phyloP scores from a whole-genome alignment of 1,140 invertebrate genomes.

The Microplitis mediator region DNA sequence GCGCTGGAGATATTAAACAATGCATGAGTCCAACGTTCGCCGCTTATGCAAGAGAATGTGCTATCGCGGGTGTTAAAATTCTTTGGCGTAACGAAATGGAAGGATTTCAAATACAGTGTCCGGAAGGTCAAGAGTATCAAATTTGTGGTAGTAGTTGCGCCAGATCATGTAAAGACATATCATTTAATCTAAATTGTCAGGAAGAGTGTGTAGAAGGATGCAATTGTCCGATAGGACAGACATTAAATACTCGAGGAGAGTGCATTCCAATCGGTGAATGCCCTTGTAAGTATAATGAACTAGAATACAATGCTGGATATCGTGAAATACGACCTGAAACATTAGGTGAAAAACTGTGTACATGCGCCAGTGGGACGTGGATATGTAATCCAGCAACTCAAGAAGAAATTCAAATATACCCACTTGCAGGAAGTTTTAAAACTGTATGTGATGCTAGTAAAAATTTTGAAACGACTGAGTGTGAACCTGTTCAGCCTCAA shows the following conservation, averaged over 20 bases:
- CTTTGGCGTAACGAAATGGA: slow-evolving; percentile 80
- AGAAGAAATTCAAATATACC: slow-evolving; percentile 69
- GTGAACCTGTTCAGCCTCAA: slow-evolving; percentile 73
- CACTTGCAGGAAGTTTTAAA: slow-evolving; percentile 66
- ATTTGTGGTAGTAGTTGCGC: slow-evolving; percentile 68
- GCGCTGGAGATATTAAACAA: slow-evolving; percentile 67
- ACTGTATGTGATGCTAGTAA: slow-evolving; percentile 66
- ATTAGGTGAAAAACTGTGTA: slow-evolving; percentile 73
- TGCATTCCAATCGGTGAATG: slow-evolving; percentile 80
- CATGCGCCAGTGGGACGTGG: slow-evolving; percentile 75
- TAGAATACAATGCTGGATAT: slow-evolving; percentile 76
- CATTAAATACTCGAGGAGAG: slow-evolving; percentile 72
- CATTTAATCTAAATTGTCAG: slow-evolving; percentile 58
- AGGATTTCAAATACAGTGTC: slow-evolving; percentile 80
- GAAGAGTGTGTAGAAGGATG: slow-evolving; percentile 85
- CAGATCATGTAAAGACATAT: slow-evolving; percentile 50
- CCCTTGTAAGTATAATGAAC: slow-evolving; percentile 74
- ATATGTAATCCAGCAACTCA: slow-evolving; percentile 70
- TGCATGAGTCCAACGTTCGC: slow-evolving; percentile 84
- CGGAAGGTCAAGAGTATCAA: slow-evolving; percentile 78
- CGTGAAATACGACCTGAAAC: slow-evolving; percentile 72
- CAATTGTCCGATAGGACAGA: slow-evolving; percentile 79
- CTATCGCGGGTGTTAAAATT: slow-evolving; percentile 71
- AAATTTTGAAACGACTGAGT: slow-evolving; percentile 77
- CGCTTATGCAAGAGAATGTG: slow-evolving; percentile 81